phyloP scores from a whole-genome alignment of 2,113 vertebrate species.

The Salvelinus namaycush region DNA sequence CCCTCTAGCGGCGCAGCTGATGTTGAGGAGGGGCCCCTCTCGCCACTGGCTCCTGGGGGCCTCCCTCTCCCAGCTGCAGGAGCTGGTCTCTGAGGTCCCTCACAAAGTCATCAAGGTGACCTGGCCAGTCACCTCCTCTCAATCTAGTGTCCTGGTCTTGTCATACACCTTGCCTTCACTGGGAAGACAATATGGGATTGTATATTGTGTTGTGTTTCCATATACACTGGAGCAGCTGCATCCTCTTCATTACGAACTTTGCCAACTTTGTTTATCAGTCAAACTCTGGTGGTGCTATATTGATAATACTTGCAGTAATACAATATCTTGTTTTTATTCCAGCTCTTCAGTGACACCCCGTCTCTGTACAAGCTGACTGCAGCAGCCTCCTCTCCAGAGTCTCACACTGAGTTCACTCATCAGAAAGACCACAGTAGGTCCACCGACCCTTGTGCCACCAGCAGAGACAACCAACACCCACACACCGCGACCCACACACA shows the following conservation, averaged over 20 bases:
- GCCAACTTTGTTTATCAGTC: too few species aligned
- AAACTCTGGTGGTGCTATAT: too few species aligned
- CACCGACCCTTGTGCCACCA: slow-evolving; percentile 11
- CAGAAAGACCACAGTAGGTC: slow-evolving; percentile 28
- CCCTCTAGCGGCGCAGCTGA: slow-evolving; percentile 86
- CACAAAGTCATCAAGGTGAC: slow-evolving; percentile 88
- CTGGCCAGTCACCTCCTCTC: too few species aligned
- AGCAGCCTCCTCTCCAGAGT: slow-evolving; percentile 38
- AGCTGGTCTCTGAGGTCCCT: slow-evolving; percentile 84
- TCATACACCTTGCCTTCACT: too few species aligned
- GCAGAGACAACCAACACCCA: slow-evolving; percentile 49
- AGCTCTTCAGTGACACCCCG: slow-evolving; percentile 86
- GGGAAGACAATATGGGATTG: too few species aligned
- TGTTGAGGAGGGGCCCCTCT: slow-evolving; percentile 80
- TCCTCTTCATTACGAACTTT: too few species aligned
- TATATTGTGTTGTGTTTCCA: neutral
- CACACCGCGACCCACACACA: neutral
- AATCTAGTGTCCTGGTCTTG: too few species aligned
- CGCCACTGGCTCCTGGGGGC: slow-evolving; percentile 80
- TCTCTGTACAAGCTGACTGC: slow-evolving; percentile 67
- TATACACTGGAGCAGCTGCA: too few species aligned
- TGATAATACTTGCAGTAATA: neutral
- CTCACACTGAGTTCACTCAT: slow-evolving; percentile 29
- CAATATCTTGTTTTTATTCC: slow-evolving; percentile 23
- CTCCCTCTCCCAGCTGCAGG: slow-evolving; percentile 76